Base-by-base conservation (phyloP, 2,888 invertebrate species). In the Euzetes globulus region DNA sequence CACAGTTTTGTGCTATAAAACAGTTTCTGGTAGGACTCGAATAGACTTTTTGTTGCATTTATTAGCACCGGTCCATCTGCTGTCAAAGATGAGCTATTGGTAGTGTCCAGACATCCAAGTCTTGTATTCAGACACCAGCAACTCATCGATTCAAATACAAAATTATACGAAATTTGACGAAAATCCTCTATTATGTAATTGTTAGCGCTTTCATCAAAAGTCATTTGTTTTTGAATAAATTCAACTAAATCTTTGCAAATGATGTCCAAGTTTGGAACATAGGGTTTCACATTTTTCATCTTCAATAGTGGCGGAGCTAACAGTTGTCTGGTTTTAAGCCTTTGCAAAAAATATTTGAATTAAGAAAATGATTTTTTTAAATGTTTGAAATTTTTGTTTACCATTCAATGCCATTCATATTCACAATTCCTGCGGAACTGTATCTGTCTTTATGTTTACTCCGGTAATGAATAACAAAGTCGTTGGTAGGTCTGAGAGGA, bases 61-160 rank as follows among this genome's bases (percentile, higher is more conserved):
- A 81, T 80, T 78, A 82, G 80, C 6, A 75, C 50, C 15, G 76
- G 58, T 5, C 81, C 80, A 11, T 80, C 80, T 4, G 71, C n/a
- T 19, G 45, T 47, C 4, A 47, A 2, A 1, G 45, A 29, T 17
- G 70, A 27, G 41, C 9, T 68, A 22, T 15, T 37, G 17, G 19
- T 19, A 9, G 4, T 19, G 13, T 37, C 15, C 22, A 83, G 77
- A 58, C 81, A 81, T 7, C 81, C 82, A 7, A 83, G 76, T 19
- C 82, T 78, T 27, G 76, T 79, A 60, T 81, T 80, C 74, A 82
- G 79, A 72, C 82, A 82, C 47, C 83, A 79, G 25, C 79, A 78
- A 11, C 80, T 81, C 15, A 81, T 80, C 50, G 80, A 78, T 76
- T 80, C 80, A 1, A 80, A 70, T 6, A 79, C 77, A 63, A 78